Conservation (phyloP, 2,113 vertebrate species). For the Setophaga coronata region DNA sequence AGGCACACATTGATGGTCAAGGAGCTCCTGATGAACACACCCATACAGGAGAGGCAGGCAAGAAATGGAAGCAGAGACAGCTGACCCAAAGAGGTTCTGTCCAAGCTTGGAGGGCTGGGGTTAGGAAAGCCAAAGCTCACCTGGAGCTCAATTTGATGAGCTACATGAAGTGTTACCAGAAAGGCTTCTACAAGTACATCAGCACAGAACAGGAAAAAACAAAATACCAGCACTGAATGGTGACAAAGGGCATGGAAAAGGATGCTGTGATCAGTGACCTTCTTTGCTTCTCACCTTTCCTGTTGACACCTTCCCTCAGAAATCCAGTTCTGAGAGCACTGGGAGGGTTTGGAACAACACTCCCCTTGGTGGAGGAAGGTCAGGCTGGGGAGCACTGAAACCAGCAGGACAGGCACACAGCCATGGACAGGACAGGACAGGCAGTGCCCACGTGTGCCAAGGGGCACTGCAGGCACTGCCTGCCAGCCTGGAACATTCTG, state of each 20-base stretch:
- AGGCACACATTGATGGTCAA: neutral
- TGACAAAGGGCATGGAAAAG: neutral
- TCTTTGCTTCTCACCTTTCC: neutral
- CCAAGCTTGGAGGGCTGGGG: neutral
- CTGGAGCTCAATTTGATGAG: neutral
- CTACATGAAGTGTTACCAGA: neutral
- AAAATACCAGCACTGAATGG: neutral
- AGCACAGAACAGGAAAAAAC: neutral
- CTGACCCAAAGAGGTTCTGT: neutral
- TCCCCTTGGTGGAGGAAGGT: neutral
- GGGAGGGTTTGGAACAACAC: neutral
- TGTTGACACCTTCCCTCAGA: neutral
- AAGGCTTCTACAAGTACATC: neutral
- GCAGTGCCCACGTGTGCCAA: no score
- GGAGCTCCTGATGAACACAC: neutral
- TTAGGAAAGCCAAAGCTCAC: neutral
- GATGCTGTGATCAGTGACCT: neutral
- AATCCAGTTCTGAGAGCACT: neutral
- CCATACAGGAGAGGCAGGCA: neutral
- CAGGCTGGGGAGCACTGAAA: neutral
- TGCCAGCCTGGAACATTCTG: no score
- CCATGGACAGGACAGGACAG: neutral
- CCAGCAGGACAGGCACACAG: accelerated
- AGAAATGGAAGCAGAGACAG: neutral
- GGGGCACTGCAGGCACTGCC: no score